phyloP scores from a whole-genome alignment of 2,113 vertebrate genomes.

The Saccopteryx bilineata region DNA sequence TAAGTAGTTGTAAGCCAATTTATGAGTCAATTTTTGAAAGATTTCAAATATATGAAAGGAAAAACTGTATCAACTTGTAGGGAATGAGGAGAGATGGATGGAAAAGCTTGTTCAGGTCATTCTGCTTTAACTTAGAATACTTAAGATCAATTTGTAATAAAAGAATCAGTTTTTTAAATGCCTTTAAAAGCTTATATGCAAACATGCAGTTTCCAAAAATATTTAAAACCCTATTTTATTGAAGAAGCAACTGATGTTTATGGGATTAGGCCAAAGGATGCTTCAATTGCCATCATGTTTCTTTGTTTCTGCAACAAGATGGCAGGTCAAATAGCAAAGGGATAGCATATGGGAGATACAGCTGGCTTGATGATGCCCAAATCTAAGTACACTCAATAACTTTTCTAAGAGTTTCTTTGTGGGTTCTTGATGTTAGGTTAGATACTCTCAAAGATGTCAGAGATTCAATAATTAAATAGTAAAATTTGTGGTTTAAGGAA shows the following conservation, averaged over 20 bases:
- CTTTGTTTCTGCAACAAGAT: neutral
- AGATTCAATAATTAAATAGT: neutral
- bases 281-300: neutral
- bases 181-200: neutral
- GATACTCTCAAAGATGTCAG: neutral
- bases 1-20: neutral
- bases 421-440: neutral
- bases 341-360: too few relatives aligned
- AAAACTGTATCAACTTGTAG: neutral
- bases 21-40: slow-evolving; percentile 51
- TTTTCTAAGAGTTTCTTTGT: neutral
- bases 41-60: neutral
- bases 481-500: neutral
- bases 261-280: neutral
- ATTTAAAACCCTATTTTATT: neutral
- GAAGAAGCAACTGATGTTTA: neutral
- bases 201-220: neutral
- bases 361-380: neutral
- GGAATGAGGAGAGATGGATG: neutral
- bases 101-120: neutral
- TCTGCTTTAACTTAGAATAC: neutral
- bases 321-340: neutral
- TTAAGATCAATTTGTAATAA: neutral
- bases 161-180: neutral
- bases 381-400: neutral